phyloP scores from a whole-genome alignment of 2,113 vertebrate species.

The Tringa solitaria region DNA sequence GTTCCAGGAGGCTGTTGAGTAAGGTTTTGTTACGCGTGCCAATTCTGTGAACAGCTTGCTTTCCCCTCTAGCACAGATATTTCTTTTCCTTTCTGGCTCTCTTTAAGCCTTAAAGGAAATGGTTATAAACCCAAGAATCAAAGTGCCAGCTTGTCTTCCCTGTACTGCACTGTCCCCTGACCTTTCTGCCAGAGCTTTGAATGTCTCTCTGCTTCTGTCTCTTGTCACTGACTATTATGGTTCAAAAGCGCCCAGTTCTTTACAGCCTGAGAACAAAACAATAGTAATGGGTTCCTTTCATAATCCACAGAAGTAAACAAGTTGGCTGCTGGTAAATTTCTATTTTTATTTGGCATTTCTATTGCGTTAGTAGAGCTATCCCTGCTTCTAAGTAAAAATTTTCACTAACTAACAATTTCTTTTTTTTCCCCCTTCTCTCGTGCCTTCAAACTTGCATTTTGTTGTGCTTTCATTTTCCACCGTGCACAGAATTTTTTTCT shows the following conservation, averaged over 20 bases:
- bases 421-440: constrained; percentile 59
- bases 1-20: constrained; percentile 6
- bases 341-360: constrained; percentile 21
- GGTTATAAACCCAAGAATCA: background rate
- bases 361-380: background rate
- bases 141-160: constrained; percentile 21
- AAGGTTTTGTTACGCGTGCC: background rate
- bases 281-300: background rate
- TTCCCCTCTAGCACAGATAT: background rate
- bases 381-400: constrained; percentile 46
- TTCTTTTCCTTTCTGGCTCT: background rate
- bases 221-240: constrained; percentile 25
- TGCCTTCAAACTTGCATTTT: constrained; percentile 58
- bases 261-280: constrained; percentile 20
- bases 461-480: constrained; percentile 42
- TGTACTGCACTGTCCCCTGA: constrained; percentile 5
- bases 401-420: constrained; percentile 78
- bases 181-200: constrained; percentile 52
- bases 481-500: constrained; percentile 41
- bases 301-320: constrained; percentile 29
- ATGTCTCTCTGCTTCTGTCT: constrained; percentile 42
- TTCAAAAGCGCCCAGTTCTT: constrained; percentile 42
- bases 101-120: constrained; percentile 40
- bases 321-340: constrained; percentile 35
- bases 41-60: background rate